Base-by-base conservation (phyloP, 2,113 vertebrate species). In the Pseudorectes ferrugineus region DNA sequence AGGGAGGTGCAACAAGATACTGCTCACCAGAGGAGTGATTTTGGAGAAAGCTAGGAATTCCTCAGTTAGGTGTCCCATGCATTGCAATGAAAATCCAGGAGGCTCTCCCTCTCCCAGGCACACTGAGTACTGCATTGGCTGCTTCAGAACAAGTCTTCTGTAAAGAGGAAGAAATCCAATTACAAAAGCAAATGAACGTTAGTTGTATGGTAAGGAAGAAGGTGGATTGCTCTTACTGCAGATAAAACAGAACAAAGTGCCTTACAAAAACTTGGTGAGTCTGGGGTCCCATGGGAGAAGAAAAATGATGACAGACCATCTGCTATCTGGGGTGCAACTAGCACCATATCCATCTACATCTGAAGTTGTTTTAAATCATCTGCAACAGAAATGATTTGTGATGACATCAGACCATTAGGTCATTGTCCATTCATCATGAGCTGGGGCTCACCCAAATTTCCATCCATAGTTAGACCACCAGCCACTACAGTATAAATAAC, bases 151-250 rank as follows among this genome's bases (percentile, higher is more conserved):
- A 84, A 80, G 31, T 42, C 49, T 66, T n/a, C 43, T 46, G 28
- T 78, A 62, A 63, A 77, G 46, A 58, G 10, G 33, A 72, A 49
- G 23, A 25, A 66, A 10, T 55, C 40, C 33, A 59, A 1, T 52
- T 72, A 58, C 29, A 29, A 29, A 42, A 43, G 15, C 0, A 0
- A 74, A 28, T 11, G 6, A 85, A 62, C 3, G 2, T 23, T 48
- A 74, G 25, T 67, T 43, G 17, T 25, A 49, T 7, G 14, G 57
- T n/a, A 77, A 66, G 28, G 46, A 61, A 42, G 9, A 76, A 55
- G 48, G 42, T 61, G 22, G 31, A 57, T 45, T 71, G 51, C 8
- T 85, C 14, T 48, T 68, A 33, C 33, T 6, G 8, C n/a, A 68
- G 49, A 31, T 26, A 46, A 77, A 36, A 42, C 66, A 80, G 62